These are phyloP conservation scores for Yoshiicerus persimilis DNA, from an alignment of 1,140 invertebrate genomes.

Conservation along the genomic window DNA sequence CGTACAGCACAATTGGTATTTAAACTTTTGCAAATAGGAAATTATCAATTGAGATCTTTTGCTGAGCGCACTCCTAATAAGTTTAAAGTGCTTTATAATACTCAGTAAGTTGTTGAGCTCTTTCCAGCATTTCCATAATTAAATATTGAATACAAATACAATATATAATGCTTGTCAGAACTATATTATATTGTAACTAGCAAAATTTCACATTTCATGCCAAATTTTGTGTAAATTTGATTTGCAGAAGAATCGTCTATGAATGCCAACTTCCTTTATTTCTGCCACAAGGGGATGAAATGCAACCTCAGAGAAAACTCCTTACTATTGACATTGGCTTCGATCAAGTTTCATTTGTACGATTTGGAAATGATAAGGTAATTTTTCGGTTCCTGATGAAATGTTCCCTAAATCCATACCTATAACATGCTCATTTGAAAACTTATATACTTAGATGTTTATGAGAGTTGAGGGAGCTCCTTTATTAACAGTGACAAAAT, in stretches of 20 bases:
- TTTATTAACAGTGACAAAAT: constrained; percentile 20
- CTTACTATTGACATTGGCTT: constrained; percentile 36
- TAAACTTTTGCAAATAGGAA: constrained; percentile 41
- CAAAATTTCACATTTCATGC: not conserved
- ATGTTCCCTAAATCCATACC: too few species aligned
- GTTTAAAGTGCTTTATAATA: constrained; percentile 38
- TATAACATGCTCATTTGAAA: not conserved
- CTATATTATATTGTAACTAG: not conserved
- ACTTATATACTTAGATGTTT: constrained; percentile 18
- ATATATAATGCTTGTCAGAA: not conserved
- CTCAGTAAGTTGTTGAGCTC: constrained; percentile 33
- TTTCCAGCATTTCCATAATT: not conserved
- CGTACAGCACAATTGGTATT: constrained; percentile 41
- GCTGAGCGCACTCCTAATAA: constrained; percentile 34
- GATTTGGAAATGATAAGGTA: constrained; percentile 41
- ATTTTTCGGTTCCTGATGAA: too few species aligned
- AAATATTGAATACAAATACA: not conserved
- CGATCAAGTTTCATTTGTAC: constrained; percentile 37
- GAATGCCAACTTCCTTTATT: constrained; percentile 40
- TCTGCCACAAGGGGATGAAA: not conserved
- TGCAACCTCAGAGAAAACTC: constrained; percentile 25
- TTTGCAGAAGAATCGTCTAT: constrained; percentile 31
- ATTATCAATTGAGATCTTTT: constrained; percentile 36
- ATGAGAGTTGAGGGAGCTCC: constrained; percentile 36
- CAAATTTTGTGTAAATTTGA: not conserved